These are phyloP conservation scores for Drosophila pandora DNA, from an alignment of 1,140 invertebrate species.

Conservation along the genomic window DNA sequence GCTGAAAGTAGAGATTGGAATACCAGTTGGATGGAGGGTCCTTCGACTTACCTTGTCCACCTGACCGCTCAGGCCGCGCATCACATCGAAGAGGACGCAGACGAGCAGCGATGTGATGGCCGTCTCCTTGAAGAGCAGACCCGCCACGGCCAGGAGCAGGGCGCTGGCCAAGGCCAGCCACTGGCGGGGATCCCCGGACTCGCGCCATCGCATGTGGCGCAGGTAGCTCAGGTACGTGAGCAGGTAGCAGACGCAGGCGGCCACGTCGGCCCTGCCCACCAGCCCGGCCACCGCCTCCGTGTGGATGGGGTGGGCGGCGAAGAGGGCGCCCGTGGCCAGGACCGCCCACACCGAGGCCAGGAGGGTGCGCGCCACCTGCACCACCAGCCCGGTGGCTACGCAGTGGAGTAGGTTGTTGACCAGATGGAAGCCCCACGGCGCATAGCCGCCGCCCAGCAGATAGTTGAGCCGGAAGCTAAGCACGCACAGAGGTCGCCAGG, in stretches of 20 bases:
- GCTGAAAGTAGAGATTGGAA: slow-evolving; percentile 80
- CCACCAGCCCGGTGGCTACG: slow-evolving; percentile 91
- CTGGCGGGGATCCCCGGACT: slow-evolving; percentile 85
- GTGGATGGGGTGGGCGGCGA: slow-evolving; percentile 98
- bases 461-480: slow-evolving; percentile 97
- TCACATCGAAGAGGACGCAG: slow-evolving; percentile 91
- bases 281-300: slow-evolving; percentile 98
- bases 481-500: slow-evolving; percentile 95
- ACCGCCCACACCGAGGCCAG: slow-evolving; percentile 88
- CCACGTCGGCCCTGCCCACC: slow-evolving; percentile 96
- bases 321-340: slow-evolving; percentile 92
- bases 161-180: slow-evolving; percentile 85
- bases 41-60: slow-evolving; percentile 68
- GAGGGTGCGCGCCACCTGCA: slow-evolving; percentile 88
- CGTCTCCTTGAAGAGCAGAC: slow-evolving; percentile 95
- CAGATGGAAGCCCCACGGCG: slow-evolving; percentile 95
- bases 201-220: slow-evolving; percentile 86
- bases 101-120: slow-evolving; percentile 95
- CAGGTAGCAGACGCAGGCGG: slow-evolving; percentile 95
- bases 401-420: slow-evolving; percentile 95
- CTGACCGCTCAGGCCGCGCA: slow-evolving; percentile 84
- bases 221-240: slow-evolving; percentile 93
- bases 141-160: slow-evolving; percentile 87
- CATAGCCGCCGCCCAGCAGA: slow-evolving; percentile 92
- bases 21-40: not conserved